Base-by-base conservation (phyloP, 2,113 vertebrate genomes). In the Stegastes partitus region DNA sequence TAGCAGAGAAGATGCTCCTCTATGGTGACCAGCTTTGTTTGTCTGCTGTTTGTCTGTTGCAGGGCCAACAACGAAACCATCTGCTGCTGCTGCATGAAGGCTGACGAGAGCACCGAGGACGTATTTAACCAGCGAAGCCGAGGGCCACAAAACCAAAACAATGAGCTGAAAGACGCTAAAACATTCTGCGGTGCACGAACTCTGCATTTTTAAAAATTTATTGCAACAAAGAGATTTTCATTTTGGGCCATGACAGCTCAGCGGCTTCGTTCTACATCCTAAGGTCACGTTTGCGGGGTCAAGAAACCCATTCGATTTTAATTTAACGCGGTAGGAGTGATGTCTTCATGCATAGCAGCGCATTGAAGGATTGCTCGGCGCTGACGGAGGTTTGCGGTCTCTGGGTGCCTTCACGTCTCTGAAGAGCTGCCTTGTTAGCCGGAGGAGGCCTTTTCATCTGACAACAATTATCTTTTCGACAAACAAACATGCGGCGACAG, bases 401-500 rank as follows among this genome's bases (percentile, higher is more conserved):
- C 74, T 5, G 18, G 66, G 47, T 34, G 44, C 23, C 47, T 55
- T 73, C 19, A 65, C 31, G 23, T 69, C 79, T 84, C 61, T 70
- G 56, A 62, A 57, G 56, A 45, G 31, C 75, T 70, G 74, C 82
- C 73, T 81, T 77, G 68, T 34, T 68, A 85, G 79, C 67, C 18
- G 79, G 50, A 59, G 67, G 71, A 50, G 75, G 23, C 45, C 57
- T 74, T 56, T 79, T 91, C 91, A 91, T 90, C 89, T 92, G 91
- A 83, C 84, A 91, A 84, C 61, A 55, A 92, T 91, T 89, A 86
- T 85, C 79, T 68, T 81, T 78, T 79, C 66, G 3, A 86, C 83
- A 87, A 89, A 86, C 86, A 87, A 91, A 91, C 85, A 83, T 26
- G 44, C 58, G 64, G 71, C 73, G 87, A 88, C 88, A 82, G 85